These are phyloP conservation scores for Eciton burchellii DNA, from an alignment of 1,140 invertebrate genomes.

Conservation along the genomic window DNA sequence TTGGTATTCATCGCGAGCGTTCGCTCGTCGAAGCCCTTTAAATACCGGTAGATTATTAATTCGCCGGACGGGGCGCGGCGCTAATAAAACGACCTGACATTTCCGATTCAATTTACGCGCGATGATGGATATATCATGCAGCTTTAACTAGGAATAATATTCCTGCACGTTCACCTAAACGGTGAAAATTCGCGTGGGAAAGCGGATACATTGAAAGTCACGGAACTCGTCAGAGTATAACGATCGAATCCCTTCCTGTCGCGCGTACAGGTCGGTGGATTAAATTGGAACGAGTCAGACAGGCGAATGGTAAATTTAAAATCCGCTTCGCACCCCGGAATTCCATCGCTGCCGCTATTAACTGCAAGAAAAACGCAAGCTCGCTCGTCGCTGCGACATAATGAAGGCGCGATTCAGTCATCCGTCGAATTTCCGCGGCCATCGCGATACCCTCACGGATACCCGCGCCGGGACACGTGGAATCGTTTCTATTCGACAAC, in stretches of 20 bases:
- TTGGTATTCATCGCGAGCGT: slow-evolving; percentile 44
- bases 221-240: slow-evolving; percentile 17
- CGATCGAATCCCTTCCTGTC: slow-evolving; percentile 8
- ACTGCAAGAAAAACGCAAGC: slow-evolving; percentile 25
- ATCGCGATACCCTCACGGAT: slow-evolving; percentile 43
- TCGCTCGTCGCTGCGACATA: slow-evolving; percentile 44
- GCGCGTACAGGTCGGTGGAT: slow-evolving; percentile 12
- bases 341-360: not conserved
- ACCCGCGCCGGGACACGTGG: slow-evolving; percentile 58
- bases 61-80: slow-evolving; percentile 30
- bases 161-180: not conserved
- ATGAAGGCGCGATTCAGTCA: slow-evolving; percentile 62
- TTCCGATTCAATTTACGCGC: slow-evolving; percentile 30
- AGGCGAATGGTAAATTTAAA: slow-evolving; percentile 46
- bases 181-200: not conserved
- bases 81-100: slow-evolving; percentile 44
- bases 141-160: slow-evolving; percentile 32
- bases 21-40: slow-evolving; percentile 43
- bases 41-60: slow-evolving; percentile 50
- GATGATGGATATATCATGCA: not conserved
- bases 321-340: slow-evolving; percentile 8
- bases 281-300: slow-evolving; percentile 36
- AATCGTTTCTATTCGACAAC: slow-evolving; percentile 71
- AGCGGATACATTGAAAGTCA: slow-evolving; percentile 30
- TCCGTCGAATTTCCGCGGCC: slow-evolving; percentile 35